Percentiles rank a stretch among this genome's conserved stretches.
Evolutionary conservation across 2,797 vertebrate genomes (phyloP).

Genomic region (Philypnodon macrostomus): DNA sequence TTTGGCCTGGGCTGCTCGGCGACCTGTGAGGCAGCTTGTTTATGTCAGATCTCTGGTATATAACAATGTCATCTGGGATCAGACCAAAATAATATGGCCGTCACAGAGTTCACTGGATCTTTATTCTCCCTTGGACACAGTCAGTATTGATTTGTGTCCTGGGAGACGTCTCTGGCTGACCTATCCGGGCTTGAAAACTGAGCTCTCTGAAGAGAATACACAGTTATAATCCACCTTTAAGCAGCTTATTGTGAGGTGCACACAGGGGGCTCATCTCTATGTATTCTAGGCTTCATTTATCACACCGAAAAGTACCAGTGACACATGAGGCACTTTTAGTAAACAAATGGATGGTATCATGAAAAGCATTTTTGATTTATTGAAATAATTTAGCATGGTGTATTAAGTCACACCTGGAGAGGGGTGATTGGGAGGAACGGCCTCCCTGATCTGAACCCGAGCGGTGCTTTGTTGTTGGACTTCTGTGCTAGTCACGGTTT

Average conservation of each 20-base stretch:
- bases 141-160: constrained; percentile 59
- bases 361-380: constrained; percentile 38
- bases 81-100: constrained; percentile 36
- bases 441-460: too few relatives aligned
- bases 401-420: too few relatives aligned
- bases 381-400: constrained; percentile 32
- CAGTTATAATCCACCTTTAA: constrained; percentile 68
- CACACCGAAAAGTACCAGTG: constrained; percentile 62
- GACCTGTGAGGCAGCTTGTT: constrained; percentile 5
- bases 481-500: too few relatives aligned
- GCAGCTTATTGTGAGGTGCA: constrained; percentile 73
- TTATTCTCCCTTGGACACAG: constrained; percentile 30
- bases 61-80: constrained; percentile 30
- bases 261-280: constrained; percentile 61
- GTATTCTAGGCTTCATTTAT: constrained; percentile 60
- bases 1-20: constrained; percentile 19
- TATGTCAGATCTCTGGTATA: constrained; percentile 18
- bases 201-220: constrained; percentile 70
- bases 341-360: constrained; percentile 19
- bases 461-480: too few relatives aligned
- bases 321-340: constrained; percentile 13
- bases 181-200: constrained; percentile 61
- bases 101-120: constrained; percentile 39
- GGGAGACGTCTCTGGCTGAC: constrained; percentile 50
- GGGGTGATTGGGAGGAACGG: too few relatives aligned